phyloP scores from a whole-genome alignment of 2,888 invertebrate species.

The Quadriops clusia region DNA sequence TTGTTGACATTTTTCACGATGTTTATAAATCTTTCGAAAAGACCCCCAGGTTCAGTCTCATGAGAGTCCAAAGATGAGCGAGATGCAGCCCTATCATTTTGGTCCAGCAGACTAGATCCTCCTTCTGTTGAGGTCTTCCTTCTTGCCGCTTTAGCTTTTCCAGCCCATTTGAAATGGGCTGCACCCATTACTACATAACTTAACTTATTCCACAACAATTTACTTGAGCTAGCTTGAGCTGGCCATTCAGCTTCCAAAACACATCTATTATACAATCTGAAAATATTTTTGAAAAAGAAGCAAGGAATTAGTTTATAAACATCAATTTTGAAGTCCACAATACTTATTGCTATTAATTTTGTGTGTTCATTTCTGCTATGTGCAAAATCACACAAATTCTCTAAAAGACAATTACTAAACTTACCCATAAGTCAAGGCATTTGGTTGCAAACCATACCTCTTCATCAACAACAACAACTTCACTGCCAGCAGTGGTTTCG shows the following conservation, averaged over 20 bases:
- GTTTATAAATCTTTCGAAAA: conserved; percentile 50
- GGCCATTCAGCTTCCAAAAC: conserved; percentile 96
- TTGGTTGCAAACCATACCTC: conserved; percentile 84
- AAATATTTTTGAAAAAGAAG: conserved; percentile 10
- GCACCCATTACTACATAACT: conserved; percentile 85
- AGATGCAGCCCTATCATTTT: conserved; percentile 30
- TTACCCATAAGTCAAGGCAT: conserved; percentile 93
- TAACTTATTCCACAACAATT: conserved; percentile 86
- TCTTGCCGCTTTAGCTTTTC: conserved; percentile 46
- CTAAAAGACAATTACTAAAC: conserved; percentile 20
- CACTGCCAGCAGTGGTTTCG: conserved; percentile 88
- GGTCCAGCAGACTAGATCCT: conserved; percentile 30
- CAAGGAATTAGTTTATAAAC: conserved; percentile 3
- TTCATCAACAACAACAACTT: conserved; percentile 86
- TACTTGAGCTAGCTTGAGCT: conserved; percentile 53
- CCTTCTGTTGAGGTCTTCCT: conserved; percentile 40
- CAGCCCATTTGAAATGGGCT: conserved; percentile 75
- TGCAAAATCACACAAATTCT: conserved; percentile 3
- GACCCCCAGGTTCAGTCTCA: conserved; percentile 31
- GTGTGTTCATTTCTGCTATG: too few relatives aligned
- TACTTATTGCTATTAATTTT: conserved; percentile 5
- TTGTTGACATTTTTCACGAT: conserved; percentile 42
- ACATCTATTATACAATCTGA: conserved; percentile 53
- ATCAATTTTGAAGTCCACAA: conserved; percentile 6
- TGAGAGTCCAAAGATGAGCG: conserved; percentile 35